These are phyloP conservation scores for Muscicapa adusta DNA, from an alignment of 2,113 vertebrate species.

Conservation along the genomic window DNA sequence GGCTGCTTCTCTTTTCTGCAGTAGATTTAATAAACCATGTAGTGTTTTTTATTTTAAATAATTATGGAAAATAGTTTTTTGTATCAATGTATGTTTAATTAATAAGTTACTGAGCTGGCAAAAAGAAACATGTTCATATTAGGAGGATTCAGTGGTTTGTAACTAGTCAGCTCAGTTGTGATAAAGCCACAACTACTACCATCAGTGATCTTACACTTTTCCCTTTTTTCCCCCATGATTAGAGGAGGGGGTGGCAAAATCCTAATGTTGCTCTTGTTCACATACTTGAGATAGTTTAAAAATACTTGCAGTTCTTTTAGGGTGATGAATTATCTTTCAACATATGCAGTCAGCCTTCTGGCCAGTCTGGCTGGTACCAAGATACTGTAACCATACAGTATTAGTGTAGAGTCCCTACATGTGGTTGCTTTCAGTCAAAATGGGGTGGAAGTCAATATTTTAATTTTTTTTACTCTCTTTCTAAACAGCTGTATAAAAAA, in stretches of 20 bases:
- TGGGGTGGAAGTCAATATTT: conserved; percentile 7
- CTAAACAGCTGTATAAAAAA: conserved; percentile 66
- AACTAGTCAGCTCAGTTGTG: background rate
- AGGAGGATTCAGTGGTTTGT: background rate
- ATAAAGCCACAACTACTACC: background rate
- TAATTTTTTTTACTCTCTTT: conserved; percentile 64
- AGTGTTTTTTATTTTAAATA: background rate
- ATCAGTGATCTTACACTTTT: background rate
- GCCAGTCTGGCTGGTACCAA: background rate
- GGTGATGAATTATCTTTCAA: background rate
- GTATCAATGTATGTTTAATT: background rate
- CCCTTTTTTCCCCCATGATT: background rate
- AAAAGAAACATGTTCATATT: background rate
- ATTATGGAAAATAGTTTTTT: background rate
- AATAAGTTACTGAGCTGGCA: background rate
- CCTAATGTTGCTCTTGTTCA: background rate
- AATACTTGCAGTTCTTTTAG: background rate
- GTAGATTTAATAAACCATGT: background rate
- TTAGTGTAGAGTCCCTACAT: background rate
- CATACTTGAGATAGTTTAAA: background rate
- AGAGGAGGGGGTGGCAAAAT: background rate
- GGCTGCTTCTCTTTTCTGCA: background rate
- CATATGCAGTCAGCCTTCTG: background rate
- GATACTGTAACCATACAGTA: rapidly evolving
- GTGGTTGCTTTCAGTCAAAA: background rate